Conservation (phyloP, 2,797 vertebrate genomes). For the Ctenopoma multispine region DNA sequence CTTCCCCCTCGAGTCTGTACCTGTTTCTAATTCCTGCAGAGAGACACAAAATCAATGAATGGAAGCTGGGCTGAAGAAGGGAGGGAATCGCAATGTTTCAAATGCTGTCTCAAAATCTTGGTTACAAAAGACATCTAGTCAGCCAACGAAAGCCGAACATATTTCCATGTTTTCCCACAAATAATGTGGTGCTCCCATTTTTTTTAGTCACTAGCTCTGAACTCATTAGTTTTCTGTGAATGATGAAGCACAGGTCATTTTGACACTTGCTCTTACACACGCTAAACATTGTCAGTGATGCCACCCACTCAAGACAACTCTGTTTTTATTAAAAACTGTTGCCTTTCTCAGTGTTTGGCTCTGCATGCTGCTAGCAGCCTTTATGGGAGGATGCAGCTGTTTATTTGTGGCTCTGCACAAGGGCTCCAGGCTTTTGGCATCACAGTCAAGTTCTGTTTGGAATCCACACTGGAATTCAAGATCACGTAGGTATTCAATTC, state of each 20-base stretch:
- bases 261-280: conserved; percentile 34
- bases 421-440: conserved; percentile 33
- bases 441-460: conserved; percentile 28
- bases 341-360: conserved; percentile 23
- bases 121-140: conserved; percentile 36
- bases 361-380: conserved; percentile 35
- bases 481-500: conserved; percentile 34
- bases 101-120: conserved; percentile 24
- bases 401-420: conserved; percentile 36
- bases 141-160: neutral
- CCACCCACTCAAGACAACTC: conserved; percentile 42
- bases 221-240: conserved; percentile 21
- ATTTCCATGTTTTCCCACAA: conserved; percentile 15
- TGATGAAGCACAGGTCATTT: conserved; percentile 23
- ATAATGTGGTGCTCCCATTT: neutral
- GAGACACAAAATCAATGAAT: conserved; percentile 70
- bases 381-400: conserved; percentile 35
- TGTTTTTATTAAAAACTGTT: conserved; percentile 38
- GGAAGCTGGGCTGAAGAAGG: conserved; percentile 15
- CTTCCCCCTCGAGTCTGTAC: conserved; percentile 45
- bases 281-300: conserved; percentile 32
- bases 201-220: conserved; percentile 37
- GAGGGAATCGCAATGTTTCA: conserved; percentile 33
- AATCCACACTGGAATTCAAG: conserved; percentile 34
- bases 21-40: conserved; percentile 62